Evolutionary conservation across 2,113 vertebrate species (phyloP), one percentile per base, ranked within the genome.

Genomic region (Myrmophylax atrothorax): DNA sequence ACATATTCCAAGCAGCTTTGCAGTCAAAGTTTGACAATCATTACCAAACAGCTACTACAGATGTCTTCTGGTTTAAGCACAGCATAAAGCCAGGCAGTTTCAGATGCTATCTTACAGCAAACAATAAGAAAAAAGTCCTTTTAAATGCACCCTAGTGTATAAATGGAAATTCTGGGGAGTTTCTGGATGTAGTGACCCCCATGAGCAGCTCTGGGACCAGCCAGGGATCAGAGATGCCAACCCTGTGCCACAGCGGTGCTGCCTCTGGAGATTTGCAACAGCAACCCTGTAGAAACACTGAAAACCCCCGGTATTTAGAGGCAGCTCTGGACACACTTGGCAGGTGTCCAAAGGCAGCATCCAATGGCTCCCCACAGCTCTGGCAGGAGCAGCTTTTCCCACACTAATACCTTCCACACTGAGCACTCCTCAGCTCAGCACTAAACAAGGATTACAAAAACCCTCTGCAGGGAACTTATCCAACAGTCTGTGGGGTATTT

Each of bases 51-150:
- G 78, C 58, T 74, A 85, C 59, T 67, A 86, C 87, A 68, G 82
- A 60, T 70, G 53, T 70, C 72, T 86, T 77, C 62, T 77, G n/a
- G n/a, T 88, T 93, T 95, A 93, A 95, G 67, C 58, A 87, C 35
- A 90, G 72, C 59, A 89, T 89, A 94, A 95, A 96, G 68, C 42
- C 38, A 67, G 42, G 63, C 50, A 86, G 70, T 93, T 94, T 94
- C 72, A 92, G 84, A 84, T 56, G 33, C 15, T 69, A 64, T 84
- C 58, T 86, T 49, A 76, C 1, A 5, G 63, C 29, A 92, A 95
- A 88, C 17, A 50, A 38, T 5, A 63, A 38, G 55, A 22, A 3
- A 22, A 53, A 67, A 59, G 49, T 3, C 37, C 26, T 91, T 84
- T 63, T 44, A 69, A 93, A 68, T 55, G 63, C 29, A 62, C 7